Evolutionary conservation across 1,140 invertebrate species (phyloP), one percentile per base, ranked within the genome.

Genomic region (Drosophila tani): DNA sequence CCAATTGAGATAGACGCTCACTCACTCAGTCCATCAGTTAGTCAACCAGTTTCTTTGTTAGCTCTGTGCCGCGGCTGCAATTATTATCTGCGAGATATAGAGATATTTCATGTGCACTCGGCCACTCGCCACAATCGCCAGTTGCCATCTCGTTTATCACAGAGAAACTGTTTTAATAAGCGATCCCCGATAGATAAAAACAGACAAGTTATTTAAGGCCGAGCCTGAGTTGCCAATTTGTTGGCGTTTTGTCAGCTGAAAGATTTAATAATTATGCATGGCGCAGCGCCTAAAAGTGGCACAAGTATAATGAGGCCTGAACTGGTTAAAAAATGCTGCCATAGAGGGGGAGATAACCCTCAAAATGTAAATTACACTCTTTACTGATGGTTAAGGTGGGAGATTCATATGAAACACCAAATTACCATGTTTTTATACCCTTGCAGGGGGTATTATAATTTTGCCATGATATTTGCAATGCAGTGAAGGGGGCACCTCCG

Each of bases 191-290:
- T 60, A 88, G 83, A 86, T 86, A 90, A 88, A 80, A 83, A 67
- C 87, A 88, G 90, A 88, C 85, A 80, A 88, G 85, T 88, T 88
- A 85, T 70, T 88, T 90, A 85, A 84, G 69, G 74, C 58, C 73
- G 53, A 50, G 46, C 40, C 46, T 9, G 21, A 46, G 32, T 75
- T 75, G 77, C 53, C 85, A 90, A 90, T 90, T 90, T 90, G 85
- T 91, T 90, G 81, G 64, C 77, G 73, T 81, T 87, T 87, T 87
- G 84, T 88, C 84, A 78, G 81, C 59, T 56, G 8, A 73, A 65
- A 76, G 62, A 65, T 81, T 70, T 90, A 85, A 85, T 90, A 90
- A 90, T 90, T 90, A 88, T 90, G 69, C 79, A 85, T 40, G 60
- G 40, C 43, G 27, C 32, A 68, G 56, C 27, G 75, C 45, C 57